These are phyloP conservation scores for Cerastis leucographa DNA, from an alignment of 2,888 invertebrate genomes.

Conservation along the genomic window DNA sequence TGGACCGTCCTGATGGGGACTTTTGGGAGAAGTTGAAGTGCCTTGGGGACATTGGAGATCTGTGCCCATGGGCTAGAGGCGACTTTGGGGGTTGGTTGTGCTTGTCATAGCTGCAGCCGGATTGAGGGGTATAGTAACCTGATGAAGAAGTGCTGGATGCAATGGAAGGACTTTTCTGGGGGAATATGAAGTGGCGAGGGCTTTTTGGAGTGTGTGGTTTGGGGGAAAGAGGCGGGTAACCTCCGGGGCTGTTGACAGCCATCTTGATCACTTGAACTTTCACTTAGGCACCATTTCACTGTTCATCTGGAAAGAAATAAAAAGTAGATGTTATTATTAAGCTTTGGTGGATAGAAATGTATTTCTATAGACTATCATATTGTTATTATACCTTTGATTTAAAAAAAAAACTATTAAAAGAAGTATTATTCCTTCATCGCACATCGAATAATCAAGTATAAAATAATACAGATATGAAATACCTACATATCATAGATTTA, in stretches of 20 bases:
- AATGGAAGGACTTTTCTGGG: constrained; percentile 89
- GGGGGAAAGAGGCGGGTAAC: constrained; percentile 90
- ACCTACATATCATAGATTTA: too few relatives aligned
- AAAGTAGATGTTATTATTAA: constrained; percentile 29
- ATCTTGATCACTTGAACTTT: constrained; percentile 78
- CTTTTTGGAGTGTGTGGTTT: constrained; percentile 90
- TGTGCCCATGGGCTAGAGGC: constrained; percentile 89
- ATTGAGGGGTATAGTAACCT: constrained; percentile 90
- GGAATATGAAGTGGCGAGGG: constrained; percentile 90
- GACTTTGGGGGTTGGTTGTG: constrained; percentile 87
- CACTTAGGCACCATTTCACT: constrained; percentile 75
- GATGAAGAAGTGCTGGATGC: constrained; percentile 90
- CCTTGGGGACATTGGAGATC: constrained; percentile 91
- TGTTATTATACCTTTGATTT: background rate
- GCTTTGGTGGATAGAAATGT: background rate
- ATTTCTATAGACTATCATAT: background rate
- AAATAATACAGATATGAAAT: background rate
- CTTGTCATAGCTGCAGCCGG: constrained; percentile 88
- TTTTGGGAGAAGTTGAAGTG: constrained; percentile 91
- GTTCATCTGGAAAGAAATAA: constrained; percentile 80
- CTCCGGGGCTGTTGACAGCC: constrained; percentile 91
- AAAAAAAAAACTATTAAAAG: background rate
- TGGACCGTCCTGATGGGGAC: constrained; percentile 85
- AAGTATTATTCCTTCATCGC: background rate
- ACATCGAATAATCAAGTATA: background rate